phyloP scores from a whole-genome alignment of 2,113 vertebrate genomes.

The Crotalus horridus region DNA sequence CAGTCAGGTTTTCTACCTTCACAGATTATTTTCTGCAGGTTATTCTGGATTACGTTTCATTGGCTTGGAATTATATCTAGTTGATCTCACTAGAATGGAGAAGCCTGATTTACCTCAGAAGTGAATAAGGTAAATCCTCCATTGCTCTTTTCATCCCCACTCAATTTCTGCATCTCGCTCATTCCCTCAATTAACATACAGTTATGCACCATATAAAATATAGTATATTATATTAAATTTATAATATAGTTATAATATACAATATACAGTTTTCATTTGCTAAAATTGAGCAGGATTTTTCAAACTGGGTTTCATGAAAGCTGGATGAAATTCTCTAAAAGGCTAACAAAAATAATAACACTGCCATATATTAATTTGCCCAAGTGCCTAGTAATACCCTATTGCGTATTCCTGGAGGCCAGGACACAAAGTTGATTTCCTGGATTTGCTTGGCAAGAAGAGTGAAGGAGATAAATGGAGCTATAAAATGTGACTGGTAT shows the following conservation, averaged over 20 bases:
- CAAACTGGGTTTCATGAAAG: background rate
- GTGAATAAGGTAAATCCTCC: background rate
- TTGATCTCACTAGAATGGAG: background rate
- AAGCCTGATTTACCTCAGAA: background rate
- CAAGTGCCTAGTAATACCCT: background rate
- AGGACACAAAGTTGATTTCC: background rate
- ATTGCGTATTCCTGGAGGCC: background rate
- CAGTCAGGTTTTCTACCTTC: background rate
- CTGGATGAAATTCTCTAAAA: background rate
- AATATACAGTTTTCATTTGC: background rate
- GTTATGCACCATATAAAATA: background rate
- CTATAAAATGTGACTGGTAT: background rate
- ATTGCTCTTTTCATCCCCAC: background rate
- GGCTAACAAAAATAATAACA: background rate
- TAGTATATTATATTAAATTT: background rate
- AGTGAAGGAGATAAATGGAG: background rate
- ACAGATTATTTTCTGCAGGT: too few relatives aligned
- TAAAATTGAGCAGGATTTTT: background rate
- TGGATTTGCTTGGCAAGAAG: background rate
- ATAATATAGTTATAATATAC: background rate
- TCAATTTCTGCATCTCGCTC: background rate
- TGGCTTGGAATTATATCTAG: background rate
- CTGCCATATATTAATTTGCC: background rate
- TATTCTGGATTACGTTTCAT: background rate
- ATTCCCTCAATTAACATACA: background rate